Percentiles rank a stretch among this genome's conserved stretches.
Evolutionary conservation across 2,797 vertebrate genomes (phyloP).

Genomic region (Caiman crocodilus): DNA sequence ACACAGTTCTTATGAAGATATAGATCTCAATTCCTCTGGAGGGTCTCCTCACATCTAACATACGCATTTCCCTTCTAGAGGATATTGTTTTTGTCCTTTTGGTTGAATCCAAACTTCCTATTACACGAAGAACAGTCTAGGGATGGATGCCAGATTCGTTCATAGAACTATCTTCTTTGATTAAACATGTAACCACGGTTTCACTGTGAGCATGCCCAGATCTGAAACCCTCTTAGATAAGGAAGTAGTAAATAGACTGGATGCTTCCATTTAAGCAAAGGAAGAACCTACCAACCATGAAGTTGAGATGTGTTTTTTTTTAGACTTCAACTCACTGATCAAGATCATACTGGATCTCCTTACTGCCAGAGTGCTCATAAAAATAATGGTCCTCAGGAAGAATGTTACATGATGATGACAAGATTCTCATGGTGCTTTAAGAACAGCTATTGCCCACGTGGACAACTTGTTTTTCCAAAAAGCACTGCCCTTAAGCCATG

Average conservation of each 20-base stretch:
- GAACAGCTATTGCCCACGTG: fast-evolving
- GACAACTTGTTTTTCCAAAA: background rate
- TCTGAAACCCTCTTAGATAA: background rate
- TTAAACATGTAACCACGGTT: background rate
- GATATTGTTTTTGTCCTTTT: background rate
- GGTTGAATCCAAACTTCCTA: background rate
- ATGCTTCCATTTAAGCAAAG: background rate
- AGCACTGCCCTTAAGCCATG: background rate
- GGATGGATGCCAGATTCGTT: background rate
- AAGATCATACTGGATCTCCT: fast-evolving
- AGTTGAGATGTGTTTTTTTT: background rate
- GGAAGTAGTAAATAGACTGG: background rate
- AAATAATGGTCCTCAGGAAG: background rate
- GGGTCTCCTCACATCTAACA: background rate
- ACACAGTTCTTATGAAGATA: background rate
- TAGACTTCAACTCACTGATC: background rate
- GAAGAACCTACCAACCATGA: background rate
- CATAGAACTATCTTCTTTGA: background rate
- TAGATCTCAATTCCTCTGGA: background rate
- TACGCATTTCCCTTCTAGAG: background rate
- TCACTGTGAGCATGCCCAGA: background rate
- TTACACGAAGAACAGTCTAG: background rate
- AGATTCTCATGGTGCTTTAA: background rate
- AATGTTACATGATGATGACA: background rate
- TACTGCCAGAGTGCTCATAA: fast-evolving